A percentile compares a stretch with the other conserved stretches of the same genome.
Conservation (phyloP, 2,113 vertebrate genomes). For the Atractosteus spatula region DNA sequence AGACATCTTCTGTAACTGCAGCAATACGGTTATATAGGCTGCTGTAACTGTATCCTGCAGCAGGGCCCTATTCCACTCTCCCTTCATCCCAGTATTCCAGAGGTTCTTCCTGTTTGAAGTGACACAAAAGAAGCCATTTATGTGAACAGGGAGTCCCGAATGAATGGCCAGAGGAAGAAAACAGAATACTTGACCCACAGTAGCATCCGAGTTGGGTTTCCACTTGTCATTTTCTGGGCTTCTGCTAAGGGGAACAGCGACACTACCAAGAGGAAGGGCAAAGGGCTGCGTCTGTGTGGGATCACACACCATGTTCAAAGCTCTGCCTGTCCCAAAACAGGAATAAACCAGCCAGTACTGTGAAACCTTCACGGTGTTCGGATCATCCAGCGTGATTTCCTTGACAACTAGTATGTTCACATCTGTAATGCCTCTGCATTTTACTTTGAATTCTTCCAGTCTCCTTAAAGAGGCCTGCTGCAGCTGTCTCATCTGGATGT, state of each 20-base stretch:
- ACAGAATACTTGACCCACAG: constrained; percentile 51
- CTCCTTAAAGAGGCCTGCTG: constrained; percentile 14
- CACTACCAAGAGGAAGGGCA: constrained; percentile 36
- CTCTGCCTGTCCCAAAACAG: constrained; percentile 33
- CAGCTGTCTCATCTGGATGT: constrained; percentile 9
- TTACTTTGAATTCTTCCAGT: neutral
- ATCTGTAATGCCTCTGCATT: constrained; percentile 11
- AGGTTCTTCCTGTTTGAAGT: constrained; percentile 57
- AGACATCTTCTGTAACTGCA: constrained; percentile 39
- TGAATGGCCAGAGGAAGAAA: constrained; percentile 49
- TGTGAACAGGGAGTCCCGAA: constrained; percentile 50
- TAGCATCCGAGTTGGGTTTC: constrained; percentile 14
- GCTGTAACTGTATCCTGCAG: constrained; percentile 19
- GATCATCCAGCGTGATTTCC: constrained; percentile 21
- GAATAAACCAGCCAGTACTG: constrained; percentile 48
- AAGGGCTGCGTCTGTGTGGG: constrained; percentile 15
- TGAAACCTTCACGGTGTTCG: neutral
- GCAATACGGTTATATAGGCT: constrained; percentile 42
- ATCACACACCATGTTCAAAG: constrained; percentile 31
- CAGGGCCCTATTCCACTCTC: constrained; percentile 48
- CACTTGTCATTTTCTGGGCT: constrained; percentile 35
- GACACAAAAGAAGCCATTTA: constrained; percentile 54
- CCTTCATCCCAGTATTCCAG: constrained; percentile 28
- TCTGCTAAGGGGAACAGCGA: constrained; percentile 47
- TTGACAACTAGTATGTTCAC: constrained; percentile 29